Conservation (phyloP, 2,113 vertebrate species). For the Nyctibius bracteatus region DNA sequence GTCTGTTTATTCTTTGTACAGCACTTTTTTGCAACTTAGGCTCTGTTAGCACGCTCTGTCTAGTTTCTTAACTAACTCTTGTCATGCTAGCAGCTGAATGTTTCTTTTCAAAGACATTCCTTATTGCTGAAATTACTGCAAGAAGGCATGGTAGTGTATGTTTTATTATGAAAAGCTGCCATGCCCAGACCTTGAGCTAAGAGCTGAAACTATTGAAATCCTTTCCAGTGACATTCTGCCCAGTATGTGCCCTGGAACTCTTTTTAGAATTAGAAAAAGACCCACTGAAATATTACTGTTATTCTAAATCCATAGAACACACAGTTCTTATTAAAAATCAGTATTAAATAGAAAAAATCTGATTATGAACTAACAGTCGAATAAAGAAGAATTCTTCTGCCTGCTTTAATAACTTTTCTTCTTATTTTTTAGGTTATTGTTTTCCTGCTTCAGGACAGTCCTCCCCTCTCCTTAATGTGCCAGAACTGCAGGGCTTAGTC, state of each 20-base stretch:
- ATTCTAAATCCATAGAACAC: not conserved
- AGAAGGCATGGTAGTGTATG: not conserved
- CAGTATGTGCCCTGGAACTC: not conserved
- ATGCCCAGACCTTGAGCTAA: not conserved
- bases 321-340: not conserved
- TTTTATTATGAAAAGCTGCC: not conserved
- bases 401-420: constrained; percentile 11
- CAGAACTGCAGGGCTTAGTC: constrained; percentile 19
- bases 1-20: not conserved
- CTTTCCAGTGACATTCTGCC: not conserved
- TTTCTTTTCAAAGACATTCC: not conserved
- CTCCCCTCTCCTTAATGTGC: constrained; percentile 10
- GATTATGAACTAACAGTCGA: not conserved
- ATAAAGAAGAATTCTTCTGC: not conserved
- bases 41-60: not conserved
- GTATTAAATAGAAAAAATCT: not conserved
- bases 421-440: constrained; percentile 49
- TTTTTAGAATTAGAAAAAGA: not conserved
- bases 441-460: constrained; percentile 45
- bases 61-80: not conserved
- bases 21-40: not conserved
- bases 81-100: not conserved
- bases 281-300: not conserved
- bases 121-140: not conserved
- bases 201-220: not conserved